Evolutionary conservation across 30 jellyfish, hydroid and myxozoan species (phyloP), one percentile per base, ranked within the genome.

Genomic region (Aurelia coerulea): DNA sequence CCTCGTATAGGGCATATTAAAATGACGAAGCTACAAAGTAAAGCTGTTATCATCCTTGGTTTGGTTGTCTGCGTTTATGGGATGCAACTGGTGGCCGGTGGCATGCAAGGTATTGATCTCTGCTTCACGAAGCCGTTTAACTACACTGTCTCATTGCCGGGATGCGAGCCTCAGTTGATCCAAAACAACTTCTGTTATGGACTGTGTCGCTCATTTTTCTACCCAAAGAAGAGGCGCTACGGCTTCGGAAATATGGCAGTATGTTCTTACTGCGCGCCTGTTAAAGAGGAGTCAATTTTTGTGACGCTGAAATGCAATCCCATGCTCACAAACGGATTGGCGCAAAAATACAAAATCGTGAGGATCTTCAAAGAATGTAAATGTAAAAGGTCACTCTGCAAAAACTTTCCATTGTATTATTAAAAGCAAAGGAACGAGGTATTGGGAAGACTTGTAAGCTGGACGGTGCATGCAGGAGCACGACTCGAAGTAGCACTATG

Each of bases 251-350:
- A 37, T 33, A 80, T n/a, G 60, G 78, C 90, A n/a, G 80, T 80
- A 17, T 80, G 90, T 42, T 50, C 90, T n/a, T 80, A 42, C 83
- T 80, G 90, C 63, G 90, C 90, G 31, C 90, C 90, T 29, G 72
- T 80, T 29, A 1, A 13, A 3, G 69, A 18, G 46, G 83, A 80
- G 62, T 19, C 17, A 74, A 53, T 35, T 16, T 58, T 68, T 18
- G 68, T 73, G 41, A 73, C 50, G 60, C 10, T 73, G 60, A 19
- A 50, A 2, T 73, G 83, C 31, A 67, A 73, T 16, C 10, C 60
- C 15, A 69, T 31, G 31, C 29, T 39, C 50, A n/a, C 67, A 31
- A n/a, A 51, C 69, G 52, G 18, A 67, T 17, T 56, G 19, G 16
- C 12, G 16, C 13, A 66, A 81, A 66, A 37, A n/a, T 69, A 66